Conservation (phyloP, 2,888 invertebrate species). For the Amblyjoppa proteus region DNA sequence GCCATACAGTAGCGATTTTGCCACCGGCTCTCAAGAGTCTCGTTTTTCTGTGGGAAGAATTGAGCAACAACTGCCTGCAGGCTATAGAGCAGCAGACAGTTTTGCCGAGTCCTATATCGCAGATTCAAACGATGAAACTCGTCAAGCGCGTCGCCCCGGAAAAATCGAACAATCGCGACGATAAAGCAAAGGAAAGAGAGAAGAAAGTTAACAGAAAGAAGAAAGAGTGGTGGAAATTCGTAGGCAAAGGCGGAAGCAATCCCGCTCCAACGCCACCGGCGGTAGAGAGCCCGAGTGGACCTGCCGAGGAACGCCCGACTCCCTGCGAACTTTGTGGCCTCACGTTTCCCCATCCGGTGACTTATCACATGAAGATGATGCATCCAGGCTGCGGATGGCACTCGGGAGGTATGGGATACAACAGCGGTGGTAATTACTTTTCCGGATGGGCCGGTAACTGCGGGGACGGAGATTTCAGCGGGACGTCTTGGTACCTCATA, state of each 20-base stretch:
- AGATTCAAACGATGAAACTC: slow-evolving; percentile 75
- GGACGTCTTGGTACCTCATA: slow-evolving; percentile 95
- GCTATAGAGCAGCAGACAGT: slow-evolving; percentile 88
- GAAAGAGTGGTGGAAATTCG: slow-evolving; percentile 87
- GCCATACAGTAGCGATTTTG: slow-evolving; percentile 90
- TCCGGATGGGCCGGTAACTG: slow-evolving; percentile 96
- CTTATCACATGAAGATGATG: slow-evolving; percentile 95
- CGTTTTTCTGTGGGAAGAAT: slow-evolving; percentile 96
- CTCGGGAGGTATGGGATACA: slow-evolving; percentile 95
- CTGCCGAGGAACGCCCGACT: slow-evolving; percentile 83
- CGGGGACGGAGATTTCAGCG: slow-evolving; percentile 93
- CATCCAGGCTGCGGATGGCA: slow-evolving; percentile 97
- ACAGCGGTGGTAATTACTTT: slow-evolving; percentile 95
- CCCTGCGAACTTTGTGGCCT: slow-evolving; percentile 95
- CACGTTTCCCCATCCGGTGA: slow-evolving; percentile 91
- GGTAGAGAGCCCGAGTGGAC: slow-evolving; percentile 53
- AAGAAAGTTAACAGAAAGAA: slow-evolving; percentile 86
- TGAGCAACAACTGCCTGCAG: slow-evolving; percentile 89
- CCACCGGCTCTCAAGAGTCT: slow-evolving; percentile 95
- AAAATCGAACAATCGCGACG: slow-evolving; percentile 69
- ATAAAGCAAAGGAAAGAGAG: slow-evolving; percentile 85
- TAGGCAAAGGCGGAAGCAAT: slow-evolving; percentile 68
- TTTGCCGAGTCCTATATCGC: slow-evolving; percentile 86
- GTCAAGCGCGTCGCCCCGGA: slow-evolving; percentile 73
- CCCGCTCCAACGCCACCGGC: slow-evolving; percentile 44